phyloP scores from a whole-genome alignment of 2,888 invertebrate species.

The Epirrita christyi region DNA sequence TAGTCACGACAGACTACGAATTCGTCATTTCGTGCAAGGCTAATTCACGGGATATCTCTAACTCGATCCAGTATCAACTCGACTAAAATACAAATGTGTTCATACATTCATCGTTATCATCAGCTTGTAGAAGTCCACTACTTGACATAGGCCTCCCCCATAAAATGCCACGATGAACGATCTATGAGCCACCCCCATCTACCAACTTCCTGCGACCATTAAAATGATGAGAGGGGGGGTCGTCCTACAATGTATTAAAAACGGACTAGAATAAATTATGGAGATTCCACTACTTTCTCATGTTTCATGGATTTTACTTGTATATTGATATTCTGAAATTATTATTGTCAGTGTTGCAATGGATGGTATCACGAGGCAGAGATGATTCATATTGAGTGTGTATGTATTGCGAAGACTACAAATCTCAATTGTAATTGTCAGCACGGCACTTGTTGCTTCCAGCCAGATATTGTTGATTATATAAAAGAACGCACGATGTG shows the following conservation, averaged over 20 bases:
- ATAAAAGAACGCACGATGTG: background rate
- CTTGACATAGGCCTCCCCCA: too few relatives aligned
- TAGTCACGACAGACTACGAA: conserved; percentile 40
- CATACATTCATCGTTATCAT: background rate
- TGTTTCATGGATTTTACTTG: too few relatives aligned
- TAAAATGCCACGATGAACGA: too few relatives aligned
- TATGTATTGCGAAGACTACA: conserved; percentile 2
- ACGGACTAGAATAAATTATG: too few relatives aligned
- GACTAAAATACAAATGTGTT: background rate
- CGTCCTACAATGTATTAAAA: too few relatives aligned
- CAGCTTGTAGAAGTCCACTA: too few relatives aligned
- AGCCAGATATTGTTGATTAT: conserved; percentile 7
- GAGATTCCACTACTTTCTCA: background rate
- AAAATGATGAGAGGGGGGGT: too few relatives aligned
- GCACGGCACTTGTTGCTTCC: conserved; percentile 2
- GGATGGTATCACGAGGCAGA: background rate
- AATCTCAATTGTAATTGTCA: conserved; percentile 19
- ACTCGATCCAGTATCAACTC: conserved; percentile 52
- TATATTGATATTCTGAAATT: conserved; percentile 10
- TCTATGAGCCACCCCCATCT: too few relatives aligned
- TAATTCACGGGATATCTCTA: conserved; percentile 58
- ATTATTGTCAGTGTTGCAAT: background rate
- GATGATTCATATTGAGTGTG: background rate
- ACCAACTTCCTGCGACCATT: too few relatives aligned
- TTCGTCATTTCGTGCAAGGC: conserved; percentile 51